A percentile compares a stretch with the other conserved stretches of the same genome.
Evolutionary conservation across 2,888 invertebrate species (phyloP).

Genomic region (Caenorhabditis sp.): DNA sequence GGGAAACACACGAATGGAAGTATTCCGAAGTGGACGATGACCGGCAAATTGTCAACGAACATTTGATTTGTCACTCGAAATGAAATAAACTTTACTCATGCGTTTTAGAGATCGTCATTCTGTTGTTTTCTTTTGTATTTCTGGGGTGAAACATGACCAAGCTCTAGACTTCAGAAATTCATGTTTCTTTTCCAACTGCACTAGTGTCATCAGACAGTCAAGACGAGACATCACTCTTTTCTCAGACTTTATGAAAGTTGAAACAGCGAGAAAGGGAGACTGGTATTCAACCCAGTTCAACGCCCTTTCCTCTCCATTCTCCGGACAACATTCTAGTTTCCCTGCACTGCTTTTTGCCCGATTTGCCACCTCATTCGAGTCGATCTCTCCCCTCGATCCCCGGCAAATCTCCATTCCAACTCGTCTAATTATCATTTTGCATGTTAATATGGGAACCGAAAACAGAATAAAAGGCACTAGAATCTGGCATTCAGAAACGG

Average conservation of each 20-base stretch:
- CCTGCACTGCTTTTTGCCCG: background rate
- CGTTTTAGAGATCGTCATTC: no score
- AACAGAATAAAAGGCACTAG: background rate
- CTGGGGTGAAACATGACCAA: background rate
- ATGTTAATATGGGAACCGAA: background rate
- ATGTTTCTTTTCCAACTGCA: no score
- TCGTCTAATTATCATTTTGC: background rate
- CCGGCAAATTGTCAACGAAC: constrained; percentile 23
- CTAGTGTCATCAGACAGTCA: no score
- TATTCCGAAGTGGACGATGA: constrained; percentile 33
- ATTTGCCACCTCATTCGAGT: background rate
- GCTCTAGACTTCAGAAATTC: no score
- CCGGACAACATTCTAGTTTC: no score
- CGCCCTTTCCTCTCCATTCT: no score
- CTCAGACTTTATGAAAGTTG: no score
- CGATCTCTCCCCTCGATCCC: background rate
- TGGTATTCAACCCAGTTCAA: no score
- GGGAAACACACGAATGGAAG: constrained; percentile 33
- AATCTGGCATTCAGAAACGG: background rate
- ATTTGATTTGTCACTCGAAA: constrained; percentile 18
- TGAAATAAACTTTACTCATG: background rate
- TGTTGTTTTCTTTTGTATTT: background rate
- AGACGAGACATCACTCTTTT: no score
- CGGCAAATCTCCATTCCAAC: background rate
- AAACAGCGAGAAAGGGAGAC: no score